Conservation (phyloP, 2,113 vertebrate species). For the Xenus cinereus region DNA sequence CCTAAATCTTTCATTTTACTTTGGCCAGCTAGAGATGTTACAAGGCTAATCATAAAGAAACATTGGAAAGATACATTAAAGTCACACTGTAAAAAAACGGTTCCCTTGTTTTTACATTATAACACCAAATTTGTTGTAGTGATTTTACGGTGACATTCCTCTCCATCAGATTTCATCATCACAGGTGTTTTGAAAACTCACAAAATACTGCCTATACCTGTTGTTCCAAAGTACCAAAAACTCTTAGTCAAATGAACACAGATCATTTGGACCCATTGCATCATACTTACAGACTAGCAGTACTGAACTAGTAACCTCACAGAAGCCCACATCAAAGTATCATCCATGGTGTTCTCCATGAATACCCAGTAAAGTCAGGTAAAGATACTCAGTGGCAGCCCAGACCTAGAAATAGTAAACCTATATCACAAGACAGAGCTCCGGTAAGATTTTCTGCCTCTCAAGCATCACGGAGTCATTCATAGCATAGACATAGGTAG, state of each 20-base stretch:
- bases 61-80: background rate
- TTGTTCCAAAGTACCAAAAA: background rate
- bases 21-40: background rate
- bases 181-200: background rate
- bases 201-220: background rate
- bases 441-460: background rate
- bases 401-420: background rate
- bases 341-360: fast-evolving
- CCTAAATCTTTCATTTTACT: background rate
- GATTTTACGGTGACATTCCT: background rate
- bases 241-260: background rate
- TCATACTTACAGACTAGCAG: background rate
- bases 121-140: background rate
- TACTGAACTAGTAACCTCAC: background rate
- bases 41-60: background rate
- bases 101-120: background rate
- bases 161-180: background rate
- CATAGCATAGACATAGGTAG: background rate
- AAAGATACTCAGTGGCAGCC: background rate
- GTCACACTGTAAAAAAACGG: background rate
- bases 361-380: background rate
- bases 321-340: background rate
- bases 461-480: background rate
- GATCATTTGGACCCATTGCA: background rate
- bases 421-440: background rate